Evolutionary conservation across 2,888 invertebrate genomes (phyloP).

Genomic region (Parnassius glacialis): DNA sequence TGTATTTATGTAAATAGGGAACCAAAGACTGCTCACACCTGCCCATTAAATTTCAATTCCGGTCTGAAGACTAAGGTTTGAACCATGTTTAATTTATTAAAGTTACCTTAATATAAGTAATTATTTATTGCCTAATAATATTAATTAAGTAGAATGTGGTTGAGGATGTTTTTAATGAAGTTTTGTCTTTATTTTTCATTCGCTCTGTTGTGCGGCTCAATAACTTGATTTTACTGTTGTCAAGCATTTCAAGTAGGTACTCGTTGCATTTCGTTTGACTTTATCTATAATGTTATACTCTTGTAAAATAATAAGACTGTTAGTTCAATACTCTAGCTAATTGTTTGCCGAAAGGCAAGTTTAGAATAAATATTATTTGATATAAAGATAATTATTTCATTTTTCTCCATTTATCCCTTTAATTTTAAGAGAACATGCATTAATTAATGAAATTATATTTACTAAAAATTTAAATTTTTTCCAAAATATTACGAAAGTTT

Average conservation of each 20-base stretch:
- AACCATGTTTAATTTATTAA: constrained; percentile 69
- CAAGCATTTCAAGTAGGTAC: constrained; percentile 59
- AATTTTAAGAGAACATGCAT: constrained; percentile 1
- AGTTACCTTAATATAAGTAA: constrained; percentile 75
- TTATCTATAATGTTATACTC: constrained; percentile 70
- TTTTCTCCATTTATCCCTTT: constrained; percentile 20
- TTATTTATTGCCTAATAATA: constrained; percentile 75
- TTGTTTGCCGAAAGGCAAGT: constrained; percentile 60
- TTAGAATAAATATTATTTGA: constrained; percentile 60
- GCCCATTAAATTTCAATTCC: constrained; percentile 48
- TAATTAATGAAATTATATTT: background rate
- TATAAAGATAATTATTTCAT: constrained; percentile 43
- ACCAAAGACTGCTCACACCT: constrained; percentile 75
- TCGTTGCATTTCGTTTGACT: constrained; percentile 69
- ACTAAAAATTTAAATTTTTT: no score
- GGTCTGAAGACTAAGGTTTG: constrained; percentile 48
- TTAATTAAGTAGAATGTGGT: constrained; percentile 46
- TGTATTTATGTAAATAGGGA: constrained; percentile 63
- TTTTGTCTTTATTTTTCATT: constrained; percentile 21
- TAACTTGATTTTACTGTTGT: constrained; percentile 41
- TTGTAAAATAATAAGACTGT: constrained; percentile 78
- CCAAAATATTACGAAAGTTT: no score
- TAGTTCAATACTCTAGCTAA: constrained; percentile 75
- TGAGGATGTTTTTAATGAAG: constrained; percentile 29
- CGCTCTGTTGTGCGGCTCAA: constrained; percentile 37